phyloP scores from a whole-genome alignment of 2,797 vertebrate genomes.

The Crenuchus spilurus region DNA sequence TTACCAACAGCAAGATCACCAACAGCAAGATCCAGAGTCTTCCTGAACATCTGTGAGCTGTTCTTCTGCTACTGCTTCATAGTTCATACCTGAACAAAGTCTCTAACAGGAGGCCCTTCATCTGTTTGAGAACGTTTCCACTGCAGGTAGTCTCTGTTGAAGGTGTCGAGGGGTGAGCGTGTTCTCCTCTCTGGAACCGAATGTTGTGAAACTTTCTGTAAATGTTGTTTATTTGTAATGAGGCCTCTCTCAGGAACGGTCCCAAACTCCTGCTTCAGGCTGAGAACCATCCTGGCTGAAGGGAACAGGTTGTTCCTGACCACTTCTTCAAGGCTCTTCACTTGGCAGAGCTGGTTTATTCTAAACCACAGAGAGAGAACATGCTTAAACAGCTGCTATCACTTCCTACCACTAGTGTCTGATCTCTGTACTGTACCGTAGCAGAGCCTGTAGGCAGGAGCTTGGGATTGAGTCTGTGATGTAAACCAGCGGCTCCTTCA shows the following conservation, averaged over 20 bases:
- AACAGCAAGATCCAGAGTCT: neutral
- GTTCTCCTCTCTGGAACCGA: conserved; percentile 43
- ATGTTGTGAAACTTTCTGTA: neutral
- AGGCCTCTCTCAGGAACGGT: conserved; percentile 44
- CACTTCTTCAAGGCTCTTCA: conserved; percentile 70
- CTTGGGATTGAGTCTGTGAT: conserved; percentile 66
- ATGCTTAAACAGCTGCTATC: too few species aligned
- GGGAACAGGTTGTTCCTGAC: conserved; percentile 78
- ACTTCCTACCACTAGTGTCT: too few species aligned
- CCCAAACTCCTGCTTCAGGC: conserved; percentile 76
- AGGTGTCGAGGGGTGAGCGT: conserved; percentile 48
- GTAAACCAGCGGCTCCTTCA: conserved; percentile 72
- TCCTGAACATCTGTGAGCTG: neutral
- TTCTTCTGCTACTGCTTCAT: neutral
- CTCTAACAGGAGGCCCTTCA: conserved; percentile 28
- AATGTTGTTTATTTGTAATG: neutral
- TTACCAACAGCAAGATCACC: neutral
- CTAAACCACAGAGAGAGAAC: conserved; percentile 66
- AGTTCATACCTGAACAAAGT: conserved; percentile 70
- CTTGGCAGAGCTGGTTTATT: conserved; percentile 72
- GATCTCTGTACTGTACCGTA: conserved; percentile 68
- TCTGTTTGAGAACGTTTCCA: conserved; percentile 57
- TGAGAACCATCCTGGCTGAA: conserved; percentile 79
- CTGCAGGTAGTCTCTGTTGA: conserved; percentile 62
- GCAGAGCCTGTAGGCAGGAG: conserved; percentile 78